Conservation (phyloP, 2,888 invertebrate genomes). For the Stegophylla sp. region DNA sequence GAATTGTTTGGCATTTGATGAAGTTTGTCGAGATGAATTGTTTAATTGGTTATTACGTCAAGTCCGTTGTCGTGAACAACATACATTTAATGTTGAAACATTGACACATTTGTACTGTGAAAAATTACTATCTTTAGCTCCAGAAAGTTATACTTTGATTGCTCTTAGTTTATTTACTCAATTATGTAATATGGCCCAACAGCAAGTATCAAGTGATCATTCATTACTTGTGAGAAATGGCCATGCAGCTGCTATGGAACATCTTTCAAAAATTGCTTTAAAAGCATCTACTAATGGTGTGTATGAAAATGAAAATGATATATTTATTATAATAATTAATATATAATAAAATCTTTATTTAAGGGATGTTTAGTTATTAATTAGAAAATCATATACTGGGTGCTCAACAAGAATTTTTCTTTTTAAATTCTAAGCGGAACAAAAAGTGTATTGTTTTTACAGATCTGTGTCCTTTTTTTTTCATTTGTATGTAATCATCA, state of each 20-base stretch:
- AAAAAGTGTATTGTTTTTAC: too few species aligned
- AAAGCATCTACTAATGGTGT: constrained; percentile 83
- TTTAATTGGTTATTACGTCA: constrained; percentile 93
- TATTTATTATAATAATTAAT: background rate
- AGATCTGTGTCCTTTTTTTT: too few species aligned
- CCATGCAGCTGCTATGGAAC: constrained; percentile 87
- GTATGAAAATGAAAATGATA: constrained; percentile 30
- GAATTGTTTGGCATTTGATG: constrained; percentile 86
- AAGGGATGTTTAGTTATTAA: too few species aligned
- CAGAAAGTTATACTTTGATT: constrained; percentile 90
- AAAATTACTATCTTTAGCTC: constrained; percentile 86
- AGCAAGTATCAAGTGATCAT: constrained; percentile 59
- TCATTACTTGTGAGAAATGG: constrained; percentile 65
- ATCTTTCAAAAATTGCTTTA: constrained; percentile 92
- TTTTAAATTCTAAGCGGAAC: too few species aligned
- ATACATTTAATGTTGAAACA: constrained; percentile 86
- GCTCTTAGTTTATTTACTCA: constrained; percentile 90
- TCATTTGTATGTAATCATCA: too few species aligned
- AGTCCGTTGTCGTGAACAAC: constrained; percentile 85
- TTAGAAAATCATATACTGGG: too few species aligned
- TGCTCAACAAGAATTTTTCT: too few species aligned
- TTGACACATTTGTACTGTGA: constrained; percentile 85
- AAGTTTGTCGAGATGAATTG: constrained; percentile 87
- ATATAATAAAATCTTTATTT: background rate
- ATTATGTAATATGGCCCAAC: constrained; percentile 83